Percentiles rank a stretch among this genome's conserved stretches.
Conservation (phyloP, 2,797 vertebrate genomes). For the Mormyrus hasselquistii region DNA sequence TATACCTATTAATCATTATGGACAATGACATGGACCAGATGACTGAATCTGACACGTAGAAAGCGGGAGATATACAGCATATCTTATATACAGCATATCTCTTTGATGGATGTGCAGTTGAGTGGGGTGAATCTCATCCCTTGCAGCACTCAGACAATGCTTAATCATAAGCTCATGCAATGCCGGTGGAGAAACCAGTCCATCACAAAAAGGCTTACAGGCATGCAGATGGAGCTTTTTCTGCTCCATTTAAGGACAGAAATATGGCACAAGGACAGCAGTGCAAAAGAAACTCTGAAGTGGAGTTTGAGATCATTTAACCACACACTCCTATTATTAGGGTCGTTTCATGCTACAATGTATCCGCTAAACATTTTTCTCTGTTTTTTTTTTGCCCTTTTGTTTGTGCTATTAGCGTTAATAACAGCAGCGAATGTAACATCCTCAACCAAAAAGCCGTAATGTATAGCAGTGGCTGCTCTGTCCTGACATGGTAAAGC, state of each 20-base stretch:
- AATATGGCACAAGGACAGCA: not conserved
- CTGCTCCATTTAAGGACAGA: not conserved
- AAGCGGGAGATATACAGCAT: not conserved
- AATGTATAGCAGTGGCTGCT: not conserved
- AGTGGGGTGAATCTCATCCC: not conserved
- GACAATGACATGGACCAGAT: not conserved
- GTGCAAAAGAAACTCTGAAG: not conserved
- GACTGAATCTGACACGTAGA: not conserved
- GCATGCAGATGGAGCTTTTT: not conserved
- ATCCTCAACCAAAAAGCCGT: no score
- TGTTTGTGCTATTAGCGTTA: no score
- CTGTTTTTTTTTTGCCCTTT: no score
- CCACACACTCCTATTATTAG: not conserved
- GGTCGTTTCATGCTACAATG: not conserved
- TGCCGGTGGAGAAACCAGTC: not conserved
- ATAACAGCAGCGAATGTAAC: no score
- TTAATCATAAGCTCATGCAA: not conserved
- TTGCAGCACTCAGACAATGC: not conserved
- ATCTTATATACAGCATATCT: not conserved
- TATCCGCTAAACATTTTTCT: not conserved
- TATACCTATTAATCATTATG: not conserved
- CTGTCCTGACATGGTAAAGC: not conserved
- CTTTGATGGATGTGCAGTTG: not conserved
- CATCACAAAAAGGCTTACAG: not conserved
- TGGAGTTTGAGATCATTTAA: not conserved